A percentile compares a stretch with the other conserved stretches of the same genome.
phyloP scores from a whole-genome alignment of 2,113 vertebrate species.

The Orientallactaga bullata region DNA sequence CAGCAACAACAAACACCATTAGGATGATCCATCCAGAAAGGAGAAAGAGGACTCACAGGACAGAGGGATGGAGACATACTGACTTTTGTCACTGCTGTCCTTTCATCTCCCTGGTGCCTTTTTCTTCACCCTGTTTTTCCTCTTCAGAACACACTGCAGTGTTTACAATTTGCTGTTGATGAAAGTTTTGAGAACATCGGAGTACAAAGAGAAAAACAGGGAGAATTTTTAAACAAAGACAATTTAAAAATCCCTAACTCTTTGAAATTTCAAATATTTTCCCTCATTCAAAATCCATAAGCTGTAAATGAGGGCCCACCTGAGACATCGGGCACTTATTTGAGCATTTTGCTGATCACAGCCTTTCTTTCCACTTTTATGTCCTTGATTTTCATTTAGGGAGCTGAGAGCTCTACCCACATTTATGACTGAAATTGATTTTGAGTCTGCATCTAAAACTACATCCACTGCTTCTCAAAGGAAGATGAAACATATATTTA shows the following conservation, averaged over 20 bases:
- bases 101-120: neutral
- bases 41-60: too few species aligned
- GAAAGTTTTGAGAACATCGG: neutral
- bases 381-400: slow-evolving; percentile 41
- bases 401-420: neutral
- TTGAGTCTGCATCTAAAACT: slow-evolving; percentile 5
- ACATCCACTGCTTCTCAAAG: neutral
- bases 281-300: slow-evolving; percentile 48
- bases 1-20: too few species aligned
- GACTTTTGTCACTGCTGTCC: accelerated
- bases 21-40: too few species aligned
- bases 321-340: neutral
- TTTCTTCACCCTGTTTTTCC: neutral
- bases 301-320: neutral
- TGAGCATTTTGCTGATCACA: slow-evolving; percentile 52
- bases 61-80: accelerated
- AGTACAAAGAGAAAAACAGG: slow-evolving; percentile 36
- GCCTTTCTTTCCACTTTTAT: neutral
- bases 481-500: slow-evolving; percentile 39
- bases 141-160: neutral
- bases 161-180: neutral
- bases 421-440: slow-evolving; percentile 6
- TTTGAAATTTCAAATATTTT: slow-evolving; percentile 67
- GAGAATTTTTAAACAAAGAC: slow-evolving; percentile 34
- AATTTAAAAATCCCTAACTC: slow-evolving; percentile 39